Evolutionary conservation across 2,113 vertebrate species (phyloP).

Genomic region (Merops nubicus): DNA sequence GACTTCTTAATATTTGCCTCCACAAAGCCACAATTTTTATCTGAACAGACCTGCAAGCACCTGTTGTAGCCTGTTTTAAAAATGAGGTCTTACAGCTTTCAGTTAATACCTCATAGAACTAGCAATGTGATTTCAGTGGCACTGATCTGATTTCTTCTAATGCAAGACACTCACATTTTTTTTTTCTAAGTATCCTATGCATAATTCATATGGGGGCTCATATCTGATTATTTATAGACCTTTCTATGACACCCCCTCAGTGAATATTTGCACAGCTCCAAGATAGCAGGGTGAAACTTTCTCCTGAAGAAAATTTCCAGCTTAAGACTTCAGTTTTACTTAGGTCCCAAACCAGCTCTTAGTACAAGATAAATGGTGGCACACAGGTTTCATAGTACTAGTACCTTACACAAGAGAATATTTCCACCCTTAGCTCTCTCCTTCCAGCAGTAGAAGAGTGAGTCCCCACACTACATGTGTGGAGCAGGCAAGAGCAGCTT

Average conservation of each 20-base stretch:
- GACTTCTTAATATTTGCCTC: conserved; percentile 68
- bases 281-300: conserved; percentile 52
- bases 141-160: conserved; percentile 63
- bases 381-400: background rate
- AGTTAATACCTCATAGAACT: conserved; percentile 65
- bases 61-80: conserved; percentile 68
- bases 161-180: conserved; percentile 59
- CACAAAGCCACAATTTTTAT: conserved; percentile 62
- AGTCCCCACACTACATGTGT: background rate
- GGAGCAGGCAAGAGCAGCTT: no score
- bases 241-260: conserved; percentile 61
- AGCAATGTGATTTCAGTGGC: conserved; percentile 65
- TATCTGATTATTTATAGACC: conserved; percentile 66
- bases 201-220: conserved; percentile 67
- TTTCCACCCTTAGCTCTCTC: background rate
- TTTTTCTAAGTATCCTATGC: conserved; percentile 42
- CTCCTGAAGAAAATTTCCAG: conserved; percentile 54
- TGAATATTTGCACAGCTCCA: conserved; percentile 56
- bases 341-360: conserved; percentile 21
- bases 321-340: conserved; percentile 40
- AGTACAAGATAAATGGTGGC: background rate
- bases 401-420: background rate
- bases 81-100: conserved; percentile 55
- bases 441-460: background rate
- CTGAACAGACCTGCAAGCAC: conserved; percentile 72